phyloP scores from a whole-genome alignment of 2,797 vertebrate species.

The Coendou prehensilis region DNA sequence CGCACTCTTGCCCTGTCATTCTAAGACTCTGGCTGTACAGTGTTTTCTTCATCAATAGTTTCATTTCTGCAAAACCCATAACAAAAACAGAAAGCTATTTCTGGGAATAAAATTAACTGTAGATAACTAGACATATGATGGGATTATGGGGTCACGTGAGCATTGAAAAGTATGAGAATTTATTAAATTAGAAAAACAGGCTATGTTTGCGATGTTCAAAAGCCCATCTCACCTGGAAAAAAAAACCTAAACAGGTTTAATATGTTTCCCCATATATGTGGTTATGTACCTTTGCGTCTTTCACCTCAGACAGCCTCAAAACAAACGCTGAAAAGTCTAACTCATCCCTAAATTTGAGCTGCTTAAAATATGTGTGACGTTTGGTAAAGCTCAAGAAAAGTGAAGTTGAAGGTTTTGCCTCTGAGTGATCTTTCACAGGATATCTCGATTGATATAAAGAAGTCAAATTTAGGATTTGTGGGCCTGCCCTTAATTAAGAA shows the following conservation, averaged over 20 bases:
- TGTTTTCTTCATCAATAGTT: constrained; percentile 78
- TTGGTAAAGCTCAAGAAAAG: constrained; percentile 61
- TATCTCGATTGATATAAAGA: background rate
- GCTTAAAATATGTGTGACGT: background rate
- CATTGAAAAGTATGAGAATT: constrained; percentile 7
- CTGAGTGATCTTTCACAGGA: constrained; percentile 46
- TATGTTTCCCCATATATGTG: background rate
- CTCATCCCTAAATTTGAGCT: constrained; percentile 16
- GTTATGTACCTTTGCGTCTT: constrained; percentile 10
- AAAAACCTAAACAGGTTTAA: constrained; percentile 8
- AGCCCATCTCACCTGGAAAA: background rate
- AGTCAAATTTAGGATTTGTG: background rate
- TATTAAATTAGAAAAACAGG: background rate
- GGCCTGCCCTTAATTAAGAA: constrained; percentile 32
- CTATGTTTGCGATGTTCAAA: constrained; percentile 10
- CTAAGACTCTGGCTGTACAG: constrained; percentile 28
- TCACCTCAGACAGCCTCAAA: background rate
- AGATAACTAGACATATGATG: constrained; percentile 52
- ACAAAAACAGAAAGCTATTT: constrained; percentile 66
- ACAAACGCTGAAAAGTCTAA: background rate
- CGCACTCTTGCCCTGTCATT: background rate
- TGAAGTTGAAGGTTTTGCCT: constrained; percentile 52
- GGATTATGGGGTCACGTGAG: background rate
- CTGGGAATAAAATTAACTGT: constrained; percentile 61
- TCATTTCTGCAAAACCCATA: constrained; percentile 76